Evolutionary conservation across 2,888 invertebrate species (phyloP).

Genomic region (Heliconius hortense): DNA sequence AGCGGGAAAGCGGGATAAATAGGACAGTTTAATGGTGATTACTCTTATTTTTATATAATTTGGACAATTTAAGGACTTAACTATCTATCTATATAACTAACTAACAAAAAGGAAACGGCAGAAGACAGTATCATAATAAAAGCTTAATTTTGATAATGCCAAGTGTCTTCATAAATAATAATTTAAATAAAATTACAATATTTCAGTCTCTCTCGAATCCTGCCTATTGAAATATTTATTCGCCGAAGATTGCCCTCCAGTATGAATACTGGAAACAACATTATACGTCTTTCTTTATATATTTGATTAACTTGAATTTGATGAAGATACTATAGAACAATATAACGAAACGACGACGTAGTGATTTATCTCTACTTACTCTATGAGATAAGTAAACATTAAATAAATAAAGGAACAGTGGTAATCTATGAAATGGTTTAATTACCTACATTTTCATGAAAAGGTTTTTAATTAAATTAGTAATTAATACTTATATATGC

Average conservation of each 20-base stretch:
- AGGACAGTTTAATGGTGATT: too few relatives aligned
- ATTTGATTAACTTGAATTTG: too few relatives aligned
- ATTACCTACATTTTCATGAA: neutral
- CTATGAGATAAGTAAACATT: too few relatives aligned
- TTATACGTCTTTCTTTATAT: too few relatives aligned
- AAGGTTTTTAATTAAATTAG: constrained; percentile 1
- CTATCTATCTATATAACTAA: too few relatives aligned
- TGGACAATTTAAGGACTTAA: too few relatives aligned
- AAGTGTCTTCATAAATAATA: constrained; percentile 17
- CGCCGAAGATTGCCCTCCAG: neutral
- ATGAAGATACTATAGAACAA: too few relatives aligned
- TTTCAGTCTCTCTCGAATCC: constrained; percentile 11
- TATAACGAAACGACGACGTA: too few relatives aligned
- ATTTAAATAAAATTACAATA: constrained; percentile 26
- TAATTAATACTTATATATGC: neutral
- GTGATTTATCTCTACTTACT: too few relatives aligned
- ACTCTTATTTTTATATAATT: too few relatives aligned
- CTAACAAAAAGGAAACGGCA: too few relatives aligned
- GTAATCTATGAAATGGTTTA: neutral
- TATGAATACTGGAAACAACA: neutral
- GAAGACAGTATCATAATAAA: neutral
- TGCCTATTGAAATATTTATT: constrained; percentile 16
- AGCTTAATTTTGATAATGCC: neutral
- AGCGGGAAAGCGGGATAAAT: too few relatives aligned
- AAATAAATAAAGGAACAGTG: neutral